Evolutionary conservation across 2,113 vertebrate genomes (phyloP), one percentile per base, ranked within the genome.

Genomic region (Xiphias gladius): DNA sequence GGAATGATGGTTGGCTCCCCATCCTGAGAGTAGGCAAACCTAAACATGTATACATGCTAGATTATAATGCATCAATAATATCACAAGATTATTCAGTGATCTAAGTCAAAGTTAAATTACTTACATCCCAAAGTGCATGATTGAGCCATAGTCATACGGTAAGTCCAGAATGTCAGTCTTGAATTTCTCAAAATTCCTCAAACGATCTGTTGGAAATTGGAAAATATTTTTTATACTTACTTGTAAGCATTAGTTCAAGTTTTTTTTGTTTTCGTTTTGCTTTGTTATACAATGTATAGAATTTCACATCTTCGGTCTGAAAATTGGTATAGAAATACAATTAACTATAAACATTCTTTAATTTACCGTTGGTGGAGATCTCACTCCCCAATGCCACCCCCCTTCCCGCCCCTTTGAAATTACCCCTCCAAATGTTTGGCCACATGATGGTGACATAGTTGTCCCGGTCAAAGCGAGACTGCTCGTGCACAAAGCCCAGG

Each of bases 41-140:
- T 96, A 70, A 76, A 88, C 12, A 77, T 11, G 84, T 3, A 22
- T 11, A 85, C 58, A 50, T 39, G 37, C 13, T n/a, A 58, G 4
- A 72, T 55, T 76, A 39, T 14, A 55, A 50, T 7, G 37, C n/a
- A 52, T 16, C 2, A 32, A 69, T 0, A 9, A 62, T 20, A 57
- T 28, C 9, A 41, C 2, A 4, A 61, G 24, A 37, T 8, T 62
- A 30, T 12, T 24, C 5, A 71, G 2, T 20, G 19, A 80, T 54
- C 16, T 2, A 65, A 16, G 67, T 61, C 1, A 19, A 55, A 24
- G 24, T 4, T 7, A 28, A 12, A 50, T 13, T 37, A 90, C 92
- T 90, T 91, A 96, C 96, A 83, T 96, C 69, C 95, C 95, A 89
- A 95, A 96, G 89, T 96, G 96, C 95, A 96, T 95, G 84, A 96